Conservation (phyloP, 2,797 vertebrate genomes). For the Xyrichtys novacula region DNA sequence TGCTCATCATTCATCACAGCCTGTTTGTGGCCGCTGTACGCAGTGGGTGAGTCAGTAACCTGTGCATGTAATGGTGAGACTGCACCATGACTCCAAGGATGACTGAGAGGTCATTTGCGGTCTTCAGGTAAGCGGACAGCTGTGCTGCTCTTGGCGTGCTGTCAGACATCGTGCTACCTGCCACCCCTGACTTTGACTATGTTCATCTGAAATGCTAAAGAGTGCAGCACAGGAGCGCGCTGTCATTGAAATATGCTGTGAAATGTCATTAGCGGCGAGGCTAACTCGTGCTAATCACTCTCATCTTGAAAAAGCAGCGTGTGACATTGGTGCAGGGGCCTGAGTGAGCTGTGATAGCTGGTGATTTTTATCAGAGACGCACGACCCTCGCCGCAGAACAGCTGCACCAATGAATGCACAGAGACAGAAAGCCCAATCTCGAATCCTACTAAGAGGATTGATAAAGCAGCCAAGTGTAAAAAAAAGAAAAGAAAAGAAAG, state of each 20-base stretch:
- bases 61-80: constrained; percentile 46
- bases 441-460: constrained; percentile 68
- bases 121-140: constrained; percentile 66
- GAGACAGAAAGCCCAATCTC: constrained; percentile 66
- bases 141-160: constrained; percentile 68
- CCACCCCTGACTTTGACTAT: constrained; percentile 64
- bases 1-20: constrained; percentile 69
- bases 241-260: constrained; percentile 58
- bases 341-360: constrained; percentile 60
- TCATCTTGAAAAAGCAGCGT: constrained; percentile 71
- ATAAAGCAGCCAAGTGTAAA: constrained; percentile 66
- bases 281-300: constrained; percentile 69
- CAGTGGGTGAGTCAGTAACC: constrained; percentile 72
- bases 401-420: constrained; percentile 64
- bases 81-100: constrained; percentile 40
- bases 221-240: constrained; percentile 43
- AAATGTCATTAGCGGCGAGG: constrained; percentile 73
- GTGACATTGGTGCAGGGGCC: constrained; percentile 61
- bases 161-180: constrained; percentile 61
- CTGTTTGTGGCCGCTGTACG: constrained; percentile 65
- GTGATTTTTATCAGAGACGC: constrained; percentile 63
- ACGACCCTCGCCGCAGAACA: constrained; percentile 24
- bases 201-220: constrained; percentile 68
- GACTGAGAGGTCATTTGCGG: constrained; percentile 52
- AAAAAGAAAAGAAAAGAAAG: constrained; percentile 32